Evolutionary conservation across 2,113 vertebrate species (phyloP).

Genomic region (Myrmophylax atrothorax): DNA sequence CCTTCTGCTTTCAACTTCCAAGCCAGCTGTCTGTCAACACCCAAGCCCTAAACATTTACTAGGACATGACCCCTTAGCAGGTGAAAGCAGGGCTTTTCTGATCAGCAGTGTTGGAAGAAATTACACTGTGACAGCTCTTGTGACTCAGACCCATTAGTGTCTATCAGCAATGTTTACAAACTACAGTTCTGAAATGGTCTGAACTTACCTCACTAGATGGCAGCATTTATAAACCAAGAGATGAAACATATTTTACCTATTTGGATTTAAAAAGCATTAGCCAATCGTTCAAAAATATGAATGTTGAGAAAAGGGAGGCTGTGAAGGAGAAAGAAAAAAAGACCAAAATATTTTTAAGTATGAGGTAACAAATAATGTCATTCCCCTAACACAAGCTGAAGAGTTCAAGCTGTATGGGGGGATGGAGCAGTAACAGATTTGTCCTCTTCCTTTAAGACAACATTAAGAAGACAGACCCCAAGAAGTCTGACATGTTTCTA

Average conservation of each 20-base stretch:
- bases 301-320: background rate
- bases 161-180: constrained; percentile 24
- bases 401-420: background rate
- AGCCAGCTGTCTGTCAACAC: constrained; percentile 52
- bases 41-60: background rate
- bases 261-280: background rate
- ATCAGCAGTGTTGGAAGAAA: background rate
- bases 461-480: background rate
- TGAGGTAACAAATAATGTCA: constrained; percentile 2
- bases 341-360: background rate
- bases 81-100: constrained; percentile 24
- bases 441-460: background rate
- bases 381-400: background rate
- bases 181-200: background rate
- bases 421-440: background rate
- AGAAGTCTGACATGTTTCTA: constrained; percentile 2
- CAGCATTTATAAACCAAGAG: constrained; percentile 62
- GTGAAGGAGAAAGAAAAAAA: background rate
- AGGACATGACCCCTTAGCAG: constrained; percentile 6
- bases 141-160: background rate
- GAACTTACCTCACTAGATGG: constrained; percentile 62
- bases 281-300: background rate
- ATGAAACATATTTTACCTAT: constrained; percentile 9
- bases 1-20: constrained; percentile 38
- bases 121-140: background rate